Conservation (phyloP, 2,797 vertebrate species). For the Rhincodon typus region DNA sequence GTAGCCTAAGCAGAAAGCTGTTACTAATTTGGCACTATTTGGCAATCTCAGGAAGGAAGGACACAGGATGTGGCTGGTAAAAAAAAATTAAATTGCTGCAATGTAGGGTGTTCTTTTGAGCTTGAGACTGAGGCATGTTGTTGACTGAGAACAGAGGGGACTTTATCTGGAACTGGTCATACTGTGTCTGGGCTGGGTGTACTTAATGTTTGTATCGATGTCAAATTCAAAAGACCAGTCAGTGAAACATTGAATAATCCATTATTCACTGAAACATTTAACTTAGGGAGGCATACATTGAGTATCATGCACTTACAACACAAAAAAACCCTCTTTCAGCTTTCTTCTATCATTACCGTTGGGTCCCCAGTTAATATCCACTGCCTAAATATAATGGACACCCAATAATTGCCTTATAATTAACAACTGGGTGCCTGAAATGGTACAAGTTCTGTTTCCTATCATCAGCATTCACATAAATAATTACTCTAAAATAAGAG, state of each 20-base stretch:
- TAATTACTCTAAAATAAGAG: not conserved
- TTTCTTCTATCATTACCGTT: too few species aligned
- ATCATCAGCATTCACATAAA: not conserved
- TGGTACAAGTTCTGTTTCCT: not conserved
- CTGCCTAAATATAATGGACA: too few species aligned
- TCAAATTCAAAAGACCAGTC: not conserved
- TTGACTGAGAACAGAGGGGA: not conserved
- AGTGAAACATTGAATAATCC: not conserved
- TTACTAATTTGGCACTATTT: not conserved
- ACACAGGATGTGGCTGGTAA: conserved; percentile 21
- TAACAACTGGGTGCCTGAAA: not conserved
- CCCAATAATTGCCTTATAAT: too few species aligned
- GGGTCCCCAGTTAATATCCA: too few species aligned
- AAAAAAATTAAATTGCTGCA: not conserved
- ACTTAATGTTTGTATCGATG: not conserved
- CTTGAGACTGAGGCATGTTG: not conserved
- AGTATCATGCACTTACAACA: too few species aligned
- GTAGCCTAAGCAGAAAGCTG: not conserved
- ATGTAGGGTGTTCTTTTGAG: not conserved
- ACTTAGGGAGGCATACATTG: too few species aligned
- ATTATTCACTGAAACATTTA: not conserved
- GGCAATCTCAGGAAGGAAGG: not conserved
- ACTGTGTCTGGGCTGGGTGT: not conserved
- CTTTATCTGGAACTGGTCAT: not conserved
- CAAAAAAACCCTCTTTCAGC: too few species aligned